Evolutionary conservation across 2,888 invertebrate genomes (phyloP).

Genomic region (Acronicta psi): DNA sequence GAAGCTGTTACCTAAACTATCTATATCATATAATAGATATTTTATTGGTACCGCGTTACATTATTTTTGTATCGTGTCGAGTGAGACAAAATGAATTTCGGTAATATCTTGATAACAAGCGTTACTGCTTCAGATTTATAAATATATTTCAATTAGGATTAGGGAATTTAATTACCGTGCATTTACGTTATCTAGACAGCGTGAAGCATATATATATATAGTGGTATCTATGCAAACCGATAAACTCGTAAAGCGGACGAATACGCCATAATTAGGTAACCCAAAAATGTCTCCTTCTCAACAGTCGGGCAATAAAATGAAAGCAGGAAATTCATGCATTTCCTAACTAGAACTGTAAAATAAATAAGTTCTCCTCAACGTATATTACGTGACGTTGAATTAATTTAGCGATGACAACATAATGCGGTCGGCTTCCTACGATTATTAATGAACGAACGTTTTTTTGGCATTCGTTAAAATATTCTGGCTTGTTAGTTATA

Average conservation of each 20-base stretch:
- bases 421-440: constrained; percentile 32
- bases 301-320: background rate
- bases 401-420: constrained; percentile 35
- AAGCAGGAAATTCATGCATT: background rate
- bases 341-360: constrained; percentile 3
- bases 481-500: constrained; percentile 47
- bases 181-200: background rate
- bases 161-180: constrained; percentile 1
- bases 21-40: background rate
- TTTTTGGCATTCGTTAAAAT: constrained; percentile 44
- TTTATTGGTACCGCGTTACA: no score
- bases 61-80: no score
- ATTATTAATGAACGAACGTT: constrained; percentile 39
- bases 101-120: constrained; percentile 40
- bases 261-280: no score
- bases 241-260: background rate
- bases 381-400: constrained; percentile 20
- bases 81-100: background rate
- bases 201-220: background rate
- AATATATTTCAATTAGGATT: background rate
- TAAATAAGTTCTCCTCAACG: background rate
- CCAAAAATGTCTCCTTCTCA: no score
- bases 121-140: background rate
- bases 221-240: no score
- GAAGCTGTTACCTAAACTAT: background rate